Evolutionary conservation across 2,888 invertebrate genomes (phyloP).

Genomic region (Xylocampa areola): DNA sequence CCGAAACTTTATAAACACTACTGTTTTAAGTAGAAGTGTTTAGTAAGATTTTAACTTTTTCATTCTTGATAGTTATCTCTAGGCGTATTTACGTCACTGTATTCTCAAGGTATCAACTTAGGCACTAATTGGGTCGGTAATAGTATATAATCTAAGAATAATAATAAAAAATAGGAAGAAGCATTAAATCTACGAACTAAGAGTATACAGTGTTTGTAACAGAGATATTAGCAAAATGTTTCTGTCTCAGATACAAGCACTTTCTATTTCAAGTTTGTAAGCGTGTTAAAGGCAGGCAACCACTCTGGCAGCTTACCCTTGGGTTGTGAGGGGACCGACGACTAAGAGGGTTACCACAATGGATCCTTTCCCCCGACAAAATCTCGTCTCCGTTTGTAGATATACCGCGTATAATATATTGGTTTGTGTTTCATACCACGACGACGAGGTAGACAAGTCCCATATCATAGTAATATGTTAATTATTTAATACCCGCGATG

Average conservation of each 20-base stretch:
- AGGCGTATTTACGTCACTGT: no score
- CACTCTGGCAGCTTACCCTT: constrained; percentile 76
- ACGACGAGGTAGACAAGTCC: constrained; percentile 23
- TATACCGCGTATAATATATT: constrained; percentile 33
- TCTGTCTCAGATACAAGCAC: constrained; percentile 64
- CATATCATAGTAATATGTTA: constrained; percentile 15
- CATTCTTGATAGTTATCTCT: background rate
- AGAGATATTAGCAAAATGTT: constrained; percentile 46
- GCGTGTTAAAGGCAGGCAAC: constrained; percentile 71
- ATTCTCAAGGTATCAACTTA: no score
- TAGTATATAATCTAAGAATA: no score
- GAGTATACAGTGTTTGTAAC: background rate
- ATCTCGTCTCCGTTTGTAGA: constrained; percentile 71
- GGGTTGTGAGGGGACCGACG: constrained; percentile 72
- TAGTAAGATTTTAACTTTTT: constrained; percentile 33
- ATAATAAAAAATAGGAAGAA: no score
- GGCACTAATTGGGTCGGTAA: no score
- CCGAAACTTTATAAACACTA: constrained; percentile 23
- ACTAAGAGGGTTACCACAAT: constrained; percentile 87
- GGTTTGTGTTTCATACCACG: constrained; percentile 39
- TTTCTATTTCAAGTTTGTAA: constrained; percentile 69
- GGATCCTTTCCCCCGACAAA: constrained; percentile 80
- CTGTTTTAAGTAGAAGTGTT: no score
- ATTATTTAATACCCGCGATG: constrained; percentile 2
- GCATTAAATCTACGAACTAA: constrained; percentile 11